Percentiles rank a stretch among this genome's conserved stretches.
phyloP scores from a whole-genome alignment of 2,797 vertebrate genomes.

The Alauda arvensis region DNA sequence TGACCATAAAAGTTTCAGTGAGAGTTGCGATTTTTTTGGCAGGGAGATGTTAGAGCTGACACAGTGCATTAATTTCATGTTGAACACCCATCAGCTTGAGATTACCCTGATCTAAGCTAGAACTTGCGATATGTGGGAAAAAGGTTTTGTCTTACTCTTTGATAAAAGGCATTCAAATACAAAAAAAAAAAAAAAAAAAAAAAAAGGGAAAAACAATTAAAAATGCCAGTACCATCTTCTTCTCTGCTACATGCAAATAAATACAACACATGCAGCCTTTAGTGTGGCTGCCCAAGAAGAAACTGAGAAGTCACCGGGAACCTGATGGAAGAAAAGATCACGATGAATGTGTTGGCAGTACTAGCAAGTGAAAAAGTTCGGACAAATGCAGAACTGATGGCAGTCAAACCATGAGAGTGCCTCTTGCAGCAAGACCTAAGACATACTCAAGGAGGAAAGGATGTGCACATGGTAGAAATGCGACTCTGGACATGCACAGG shows the following conservation, averaged over 20 bases:
- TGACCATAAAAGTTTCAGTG: background rate
- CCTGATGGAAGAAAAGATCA: background rate
- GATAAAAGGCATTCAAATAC: background rate
- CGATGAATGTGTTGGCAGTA: background rate
- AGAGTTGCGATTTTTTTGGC: constrained; percentile 27
- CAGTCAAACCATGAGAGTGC: fast-evolving
- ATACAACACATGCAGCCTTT: background rate
- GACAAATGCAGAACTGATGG: background rate
- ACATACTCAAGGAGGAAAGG: background rate
- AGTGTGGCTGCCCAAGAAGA: background rate
- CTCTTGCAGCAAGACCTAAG: background rate
- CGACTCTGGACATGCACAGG: background rate
- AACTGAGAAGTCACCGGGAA: background rate
- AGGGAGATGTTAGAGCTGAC: constrained; percentile 41
- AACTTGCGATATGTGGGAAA: background rate
- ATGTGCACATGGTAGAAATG: background rate
- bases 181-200: background rate
- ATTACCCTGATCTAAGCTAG: background rate
- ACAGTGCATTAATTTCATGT: background rate
- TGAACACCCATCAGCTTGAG: background rate
- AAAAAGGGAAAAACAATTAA: background rate
- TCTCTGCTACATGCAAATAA: background rate
- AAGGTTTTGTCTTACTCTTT: background rate
- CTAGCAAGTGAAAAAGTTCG: background rate
- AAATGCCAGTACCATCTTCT: background rate